Conservation (phyloP, 92 coral and sea anemone genomes). For the Epizoanthus stellaris region DNA sequence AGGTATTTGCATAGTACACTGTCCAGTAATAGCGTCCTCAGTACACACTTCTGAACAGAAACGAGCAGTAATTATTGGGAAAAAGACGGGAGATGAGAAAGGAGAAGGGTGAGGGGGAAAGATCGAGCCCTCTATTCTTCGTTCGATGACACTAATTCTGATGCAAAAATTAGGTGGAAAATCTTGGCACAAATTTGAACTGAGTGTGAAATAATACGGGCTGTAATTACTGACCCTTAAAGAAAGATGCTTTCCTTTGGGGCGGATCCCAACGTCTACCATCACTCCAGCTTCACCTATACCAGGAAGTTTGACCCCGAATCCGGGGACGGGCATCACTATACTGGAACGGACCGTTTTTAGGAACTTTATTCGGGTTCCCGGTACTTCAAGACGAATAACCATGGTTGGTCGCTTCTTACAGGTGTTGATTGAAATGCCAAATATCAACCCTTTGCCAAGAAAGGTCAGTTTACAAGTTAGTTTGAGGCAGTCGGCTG, state of each 20-base stretch:
- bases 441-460: slow-evolving; percentile 13
- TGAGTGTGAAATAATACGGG: no score
- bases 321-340: slow-evolving; percentile 1
- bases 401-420: not conserved
- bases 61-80: no score
- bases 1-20: no score
- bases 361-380: not conserved
- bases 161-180: no score
- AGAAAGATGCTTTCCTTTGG: slow-evolving; percentile 11
- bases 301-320: not conserved
- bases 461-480: not conserved
- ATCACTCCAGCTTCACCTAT: slow-evolving; percentile 10
- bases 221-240: not conserved
- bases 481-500: not conserved
- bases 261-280: slow-evolving; percentile 15
- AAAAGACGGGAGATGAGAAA: no score
- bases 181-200: no score
- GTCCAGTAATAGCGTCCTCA: no score
- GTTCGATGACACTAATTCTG: no score
- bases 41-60: no score
- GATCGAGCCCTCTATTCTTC: no score
- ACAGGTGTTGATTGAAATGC: slow-evolving; percentile 10
- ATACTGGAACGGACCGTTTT: slow-evolving; percentile 13
- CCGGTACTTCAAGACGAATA: not conserved
- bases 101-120: no score